A percentile compares a stretch with the other conserved stretches of the same genome.
Conservation (phyloP, 1,140 invertebrate species). For the Bombyx mandarina region DNA sequence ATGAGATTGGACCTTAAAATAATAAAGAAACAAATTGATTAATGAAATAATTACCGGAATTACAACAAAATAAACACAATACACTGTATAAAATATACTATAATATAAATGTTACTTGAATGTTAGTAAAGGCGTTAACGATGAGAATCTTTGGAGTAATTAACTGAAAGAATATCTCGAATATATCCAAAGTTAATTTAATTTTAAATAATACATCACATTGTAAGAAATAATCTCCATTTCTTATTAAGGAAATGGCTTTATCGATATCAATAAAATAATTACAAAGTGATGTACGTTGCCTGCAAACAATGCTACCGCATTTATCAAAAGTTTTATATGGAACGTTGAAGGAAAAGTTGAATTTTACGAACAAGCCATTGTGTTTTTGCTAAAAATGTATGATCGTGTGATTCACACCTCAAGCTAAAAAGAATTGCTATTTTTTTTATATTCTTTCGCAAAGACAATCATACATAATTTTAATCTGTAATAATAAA, state of each 20-base stretch:
- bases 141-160: neutral
- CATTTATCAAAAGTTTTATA: slow-evolving; percentile 28
- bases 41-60: too few relatives aligned
- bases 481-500: too few relatives aligned
- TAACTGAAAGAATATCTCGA: neutral
- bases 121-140: neutral
- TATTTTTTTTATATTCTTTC: too few relatives aligned
- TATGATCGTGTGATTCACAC: slow-evolving; percentile 14
- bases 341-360: slow-evolving; percentile 23
- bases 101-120: too few relatives aligned
- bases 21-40: too few relatives aligned
- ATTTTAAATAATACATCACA: neutral
- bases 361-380: slow-evolving; percentile 21
- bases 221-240: too few relatives aligned
- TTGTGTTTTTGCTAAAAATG: slow-evolving; percentile 21
- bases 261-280: slow-evolving; percentile 7
- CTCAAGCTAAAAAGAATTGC: slow-evolving; percentile 9
- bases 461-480: too few relatives aligned
- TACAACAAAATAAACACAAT: too few relatives aligned
- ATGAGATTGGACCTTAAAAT: too few relatives aligned
- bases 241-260: neutral
- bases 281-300: slow-evolving; percentile 9
- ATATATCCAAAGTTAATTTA: neutral
- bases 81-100: too few relatives aligned
- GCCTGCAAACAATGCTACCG: slow-evolving; percentile 7